Evolutionary conservation across 2,797 vertebrate genomes (phyloP), one percentile per base, ranked within the genome.

Genomic region (Myotis pilosus): DNA sequence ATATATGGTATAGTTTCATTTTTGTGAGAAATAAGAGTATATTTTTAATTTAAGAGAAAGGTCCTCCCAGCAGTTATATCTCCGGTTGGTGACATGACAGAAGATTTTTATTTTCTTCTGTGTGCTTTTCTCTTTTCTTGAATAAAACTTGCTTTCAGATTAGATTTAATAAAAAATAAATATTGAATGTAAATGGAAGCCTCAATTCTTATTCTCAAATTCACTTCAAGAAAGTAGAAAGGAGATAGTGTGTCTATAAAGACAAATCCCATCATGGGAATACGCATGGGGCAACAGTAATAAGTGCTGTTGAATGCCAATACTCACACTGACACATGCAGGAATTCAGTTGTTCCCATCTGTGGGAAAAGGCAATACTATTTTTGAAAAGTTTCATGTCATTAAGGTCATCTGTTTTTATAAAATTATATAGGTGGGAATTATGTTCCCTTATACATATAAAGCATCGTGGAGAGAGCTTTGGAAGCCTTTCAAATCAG

Each of bases 21-120:
- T 95, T 38, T 86, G 7, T 87, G 66, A 71, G 16, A 68, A 80
- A 88, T n/a, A n/a, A n/a, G n/a, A n/a, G n/a, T n/a, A n/a, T n/a
- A n/a, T n/a, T n/a, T n/a, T n/a, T n/a, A n/a, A n/a, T n/a, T n/a
- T n/a, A n/a, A n/a, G n/a, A n/a, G n/a, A n/a, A n/a, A n/a, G n/a
- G n/a, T n/a, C n/a, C n/a, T n/a, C n/a, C n/a, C n/a, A n/a, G n/a
- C n/a, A n/a, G n/a, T n/a, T n/a, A n/a, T n/a, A n/a, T n/a, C n/a
- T n/a, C n/a, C n/a, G n/a, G n/a, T n/a, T n/a, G n/a, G n/a, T n/a
- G n/a, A n/a, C n/a, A n/a, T n/a, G n/a, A n/a, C n/a, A n/a, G n/a
- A n/a, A n/a, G n/a, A n/a, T n/a, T n/a, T n/a, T n/a, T n/a, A n/a
- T n/a, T n/a, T n/a, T n/a, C n/a, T n/a, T n/a, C n/a, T n/a, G n/a